Conservation (phyloP, 2,113 vertebrate genomes). For the Pangasianodon hypophthalmus region DNA sequence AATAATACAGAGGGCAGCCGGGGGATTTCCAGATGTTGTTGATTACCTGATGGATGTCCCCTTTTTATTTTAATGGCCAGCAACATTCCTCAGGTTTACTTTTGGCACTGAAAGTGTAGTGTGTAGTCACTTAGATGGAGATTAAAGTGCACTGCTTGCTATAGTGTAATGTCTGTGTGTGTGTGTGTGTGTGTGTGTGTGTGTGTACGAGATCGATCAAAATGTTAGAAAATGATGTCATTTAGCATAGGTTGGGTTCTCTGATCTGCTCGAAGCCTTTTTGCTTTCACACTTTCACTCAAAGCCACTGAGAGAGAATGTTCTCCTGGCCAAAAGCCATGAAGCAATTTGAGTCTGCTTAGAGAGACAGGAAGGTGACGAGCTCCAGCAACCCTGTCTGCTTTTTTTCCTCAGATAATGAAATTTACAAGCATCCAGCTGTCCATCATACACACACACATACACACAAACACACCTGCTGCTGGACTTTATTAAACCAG, state of each 20-base stretch:
- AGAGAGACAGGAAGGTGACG: background rate
- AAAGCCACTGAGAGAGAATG: background rate
- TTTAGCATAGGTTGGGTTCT: background rate
- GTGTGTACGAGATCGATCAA: background rate
- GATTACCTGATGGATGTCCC: background rate
- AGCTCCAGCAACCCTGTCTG: background rate
- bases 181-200: background rate
- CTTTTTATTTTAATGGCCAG: background rate
- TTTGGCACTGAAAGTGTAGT: background rate
- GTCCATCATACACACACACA: slow-evolving; percentile 14
- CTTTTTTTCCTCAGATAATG: background rate
- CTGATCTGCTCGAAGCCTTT: background rate
- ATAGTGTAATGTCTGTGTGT: background rate
- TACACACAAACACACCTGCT: background rate
- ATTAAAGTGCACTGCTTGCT: background rate
- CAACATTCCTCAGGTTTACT: background rate
- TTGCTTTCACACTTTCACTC: background rate
- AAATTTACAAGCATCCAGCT: background rate
- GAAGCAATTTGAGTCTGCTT: background rate
- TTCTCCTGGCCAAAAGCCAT: background rate
- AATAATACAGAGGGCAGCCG: background rate
- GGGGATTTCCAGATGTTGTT: slow-evolving; percentile 38
- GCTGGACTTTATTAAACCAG: background rate
- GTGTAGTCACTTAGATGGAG: background rate
- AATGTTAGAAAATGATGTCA: too few species aligned